A percentile compares a stretch with the other conserved stretches of the same genome.
phyloP scores from a whole-genome alignment of 2,113 vertebrate genomes.

The Sylvicapra grimmia region DNA sequence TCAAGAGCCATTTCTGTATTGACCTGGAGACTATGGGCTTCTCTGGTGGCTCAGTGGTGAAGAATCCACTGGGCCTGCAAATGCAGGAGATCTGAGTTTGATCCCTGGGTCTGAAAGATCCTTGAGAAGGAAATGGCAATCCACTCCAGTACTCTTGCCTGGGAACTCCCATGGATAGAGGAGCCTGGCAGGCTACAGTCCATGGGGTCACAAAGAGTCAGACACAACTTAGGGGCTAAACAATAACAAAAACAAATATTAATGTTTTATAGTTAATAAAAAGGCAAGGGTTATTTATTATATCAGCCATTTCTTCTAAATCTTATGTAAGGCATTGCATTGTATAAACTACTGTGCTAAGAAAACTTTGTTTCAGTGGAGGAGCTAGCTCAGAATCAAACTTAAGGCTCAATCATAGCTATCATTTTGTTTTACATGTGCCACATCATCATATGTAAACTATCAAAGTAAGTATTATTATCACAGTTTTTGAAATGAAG shows the following conservation, averaged over 20 bases:
- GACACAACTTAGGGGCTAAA: not conserved
- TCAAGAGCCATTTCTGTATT: not conserved
- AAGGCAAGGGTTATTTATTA: not conserved
- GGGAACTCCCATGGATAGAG: not conserved
- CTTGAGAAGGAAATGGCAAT: not conserved
- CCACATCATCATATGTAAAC: not conserved
- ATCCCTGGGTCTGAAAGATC: accelerated
- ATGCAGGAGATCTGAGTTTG: not conserved
- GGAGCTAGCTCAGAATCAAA: not conserved
- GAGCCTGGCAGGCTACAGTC: not conserved
- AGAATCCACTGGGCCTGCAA: not conserved
- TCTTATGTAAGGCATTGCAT: not conserved
- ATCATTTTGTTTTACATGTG: not conserved
- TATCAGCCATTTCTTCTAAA: not conserved
- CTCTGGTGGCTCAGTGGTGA: not conserved
- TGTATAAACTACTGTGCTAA: not conserved
- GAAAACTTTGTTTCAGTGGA: not conserved
- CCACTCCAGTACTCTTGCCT: not conserved
- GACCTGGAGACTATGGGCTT: not conserved
- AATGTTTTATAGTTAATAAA: not conserved
- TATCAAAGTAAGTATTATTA: not conserved
- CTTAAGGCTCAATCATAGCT: not conserved
- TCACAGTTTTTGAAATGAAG: not conserved
- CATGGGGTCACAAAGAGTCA: not conserved
- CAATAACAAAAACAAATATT: not conserved